A percentile compares a stretch with the other conserved stretches of the same genome.
Conservation (phyloP, 2,888 invertebrate genomes). For the Agrotis ipsilon region DNA sequence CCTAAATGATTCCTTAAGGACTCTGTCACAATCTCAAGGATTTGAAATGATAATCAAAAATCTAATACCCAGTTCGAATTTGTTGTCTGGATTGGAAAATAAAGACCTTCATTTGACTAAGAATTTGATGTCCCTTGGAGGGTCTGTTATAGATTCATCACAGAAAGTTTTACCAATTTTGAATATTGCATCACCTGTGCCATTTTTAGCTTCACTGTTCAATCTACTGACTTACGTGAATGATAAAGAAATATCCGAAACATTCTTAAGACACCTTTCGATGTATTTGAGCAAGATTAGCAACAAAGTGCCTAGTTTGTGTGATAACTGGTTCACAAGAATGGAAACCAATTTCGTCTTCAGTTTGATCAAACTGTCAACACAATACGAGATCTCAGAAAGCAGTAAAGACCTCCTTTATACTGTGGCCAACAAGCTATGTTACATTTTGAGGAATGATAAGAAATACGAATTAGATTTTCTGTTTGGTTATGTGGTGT, state of each 20-base stretch:
- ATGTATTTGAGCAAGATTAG: slow-evolving; percentile 86
- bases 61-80: slow-evolving; percentile 81
- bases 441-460: slow-evolving; percentile 91
- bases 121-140: slow-evolving; percentile 81
- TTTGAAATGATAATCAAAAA: slow-evolving; percentile 85
- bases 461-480: slow-evolving; percentile 91
- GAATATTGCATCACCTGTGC: slow-evolving; percentile 81
- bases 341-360: slow-evolving; percentile 91
- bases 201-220: slow-evolving; percentile 83
- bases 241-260: slow-evolving; percentile 78
- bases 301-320: slow-evolving; percentile 80
- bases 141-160: slow-evolving; percentile 77
- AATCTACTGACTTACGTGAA: slow-evolving; percentile 78
- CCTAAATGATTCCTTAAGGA: slow-evolving; percentile 76
- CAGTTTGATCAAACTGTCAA: slow-evolving; percentile 86
- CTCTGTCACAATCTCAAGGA: slow-evolving; percentile 84
- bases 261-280: slow-evolving; percentile 80
- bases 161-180: slow-evolving; percentile 84
- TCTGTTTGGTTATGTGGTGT: slow-evolving; percentile 91
- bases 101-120: slow-evolving; percentile 78
- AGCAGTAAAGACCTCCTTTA: slow-evolving; percentile 89
- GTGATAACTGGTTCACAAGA: slow-evolving; percentile 92
- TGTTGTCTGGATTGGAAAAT: slow-evolving; percentile 82
- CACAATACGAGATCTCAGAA: slow-evolving; percentile 79
- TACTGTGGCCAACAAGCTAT: slow-evolving; percentile 91